Base-by-base conservation (phyloP, 2,113 vertebrate genomes). In the Esox niger region DNA sequence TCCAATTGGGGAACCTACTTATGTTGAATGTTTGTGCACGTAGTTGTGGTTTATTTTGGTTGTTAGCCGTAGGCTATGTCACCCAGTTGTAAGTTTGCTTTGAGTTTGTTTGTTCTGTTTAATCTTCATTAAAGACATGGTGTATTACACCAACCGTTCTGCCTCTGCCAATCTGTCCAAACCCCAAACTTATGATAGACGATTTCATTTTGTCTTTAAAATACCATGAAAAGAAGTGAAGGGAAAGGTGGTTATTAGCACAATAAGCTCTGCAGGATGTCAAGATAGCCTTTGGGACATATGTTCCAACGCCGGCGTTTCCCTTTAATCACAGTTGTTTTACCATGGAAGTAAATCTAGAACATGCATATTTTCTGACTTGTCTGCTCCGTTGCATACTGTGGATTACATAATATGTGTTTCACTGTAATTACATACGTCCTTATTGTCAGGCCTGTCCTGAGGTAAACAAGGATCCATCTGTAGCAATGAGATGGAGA, bases 361-460 rank as follows among this genome's bases (percentile, higher is more conserved):
- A 67, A 71, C 71, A 63, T 64, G 56, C 52, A 71, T 75, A 58
- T 72, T 64, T 64, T 72, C 43, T 23, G 55, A 21, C 26, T 35
- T 72, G 65, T 72, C 65, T 69, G 60, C 31, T 65, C 71, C 70
- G 43, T 77, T 62, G 68, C 67, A 62, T 71, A 66, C 64, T 68
- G 30, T 64, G 43, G 47, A 64, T 58, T 73, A 68, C 78, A 64
- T 69, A 72, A 71, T 64, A 74, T 52, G 10, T 7, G 32, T 29
- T 13, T 56, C 61, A 59, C 71, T 35, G 66, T 83, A 83, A 83
- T 83, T 74, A 79, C 74, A 72, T 68, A 67, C 68, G 23, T 31
- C 57, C 27, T 70, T 26, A 27, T 54, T 69, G 33, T 62, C 55
- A 56, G 64, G 30, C 26, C 33, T 23, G 62, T 57, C 32, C 57